Percentiles rank a stretch among this genome's conserved stretches.
Conservation (phyloP, 2,797 vertebrate species). For the Buceros bicornis region DNA sequence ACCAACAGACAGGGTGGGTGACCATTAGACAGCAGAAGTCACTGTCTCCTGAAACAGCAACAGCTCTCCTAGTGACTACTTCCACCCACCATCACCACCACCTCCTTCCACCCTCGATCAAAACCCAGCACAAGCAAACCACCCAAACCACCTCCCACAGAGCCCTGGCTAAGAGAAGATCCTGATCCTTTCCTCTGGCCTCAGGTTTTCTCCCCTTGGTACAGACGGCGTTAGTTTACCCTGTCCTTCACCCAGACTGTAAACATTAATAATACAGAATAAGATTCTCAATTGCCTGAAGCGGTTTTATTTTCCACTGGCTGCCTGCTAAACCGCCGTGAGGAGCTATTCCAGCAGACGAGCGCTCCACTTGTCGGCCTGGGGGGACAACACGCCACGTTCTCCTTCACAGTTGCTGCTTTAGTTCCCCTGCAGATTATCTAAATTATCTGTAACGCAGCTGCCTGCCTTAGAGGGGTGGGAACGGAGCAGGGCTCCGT, state of each 20-base stretch:
- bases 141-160: neutral
- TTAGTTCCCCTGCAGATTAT: conserved; percentile 42
- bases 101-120: neutral
- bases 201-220: neutral
- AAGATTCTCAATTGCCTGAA: conserved; percentile 40
- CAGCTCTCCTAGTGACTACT: neutral
- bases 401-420: conserved; percentile 53
- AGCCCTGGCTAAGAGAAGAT: neutral
- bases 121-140: neutral
- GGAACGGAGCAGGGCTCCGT: neutral
- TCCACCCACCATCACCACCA: neutral
- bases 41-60: neutral
- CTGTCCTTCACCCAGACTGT: conserved; percentile 2
- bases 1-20: neutral
- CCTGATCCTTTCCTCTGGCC: neutral
- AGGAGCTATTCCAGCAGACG: conserved; percentile 52
- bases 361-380: neutral
- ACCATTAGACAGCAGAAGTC: neutral
- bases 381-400: neutral
- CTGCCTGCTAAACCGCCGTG: conserved; percentile 62
- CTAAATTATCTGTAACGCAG: conserved; percentile 47
- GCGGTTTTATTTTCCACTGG: conserved; percentile 61
- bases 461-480: conserved; percentile 19
- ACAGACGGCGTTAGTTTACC: neutral
- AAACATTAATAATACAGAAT: conserved; percentile 54